Evolutionary conservation across 1,140 invertebrate genomes (phyloP).

Genomic region (Dolichoris vasculosae): DNA sequence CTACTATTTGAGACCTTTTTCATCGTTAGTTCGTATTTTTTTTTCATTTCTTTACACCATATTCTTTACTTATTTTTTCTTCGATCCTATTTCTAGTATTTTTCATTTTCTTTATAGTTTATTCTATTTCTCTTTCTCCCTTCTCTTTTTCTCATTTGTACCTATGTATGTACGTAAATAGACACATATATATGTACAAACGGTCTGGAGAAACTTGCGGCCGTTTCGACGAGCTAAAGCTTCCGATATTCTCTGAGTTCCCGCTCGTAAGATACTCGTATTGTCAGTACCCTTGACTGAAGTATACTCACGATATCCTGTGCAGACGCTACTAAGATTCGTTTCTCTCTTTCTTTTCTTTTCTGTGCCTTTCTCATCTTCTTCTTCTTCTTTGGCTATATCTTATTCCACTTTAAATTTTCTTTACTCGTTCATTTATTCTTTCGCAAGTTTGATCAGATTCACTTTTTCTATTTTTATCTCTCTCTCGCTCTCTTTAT

Average conservation of each 20-base stretch:
- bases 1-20: background rate
- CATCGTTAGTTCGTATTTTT: background rate
- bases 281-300: conserved; percentile 17
- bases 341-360: background rate
- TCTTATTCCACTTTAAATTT: conserved; percentile 1
- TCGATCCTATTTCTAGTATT: too few relatives aligned
- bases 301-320: conserved; percentile 44
- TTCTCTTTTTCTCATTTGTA: background rate
- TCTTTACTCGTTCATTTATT: background rate
- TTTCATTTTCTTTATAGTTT: background rate
- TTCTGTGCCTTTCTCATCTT: background rate
- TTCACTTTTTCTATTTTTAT: background rate
- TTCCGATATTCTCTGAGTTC: conserved; percentile 16
- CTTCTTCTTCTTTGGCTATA: too few relatives aligned
- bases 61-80: background rate
- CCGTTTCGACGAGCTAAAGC: conserved; percentile 27
- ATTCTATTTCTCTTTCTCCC: background rate
- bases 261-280: conserved; percentile 24
- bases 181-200: background rate
- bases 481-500: background rate
- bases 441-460: background rate
- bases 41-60: background rate
- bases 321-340: conserved; percentile 18
- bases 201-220: background rate
- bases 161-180: background rate